Evolutionary conservation across 2,888 invertebrate species (phyloP).

Genomic region (Nemotelus pantherinus): DNA sequence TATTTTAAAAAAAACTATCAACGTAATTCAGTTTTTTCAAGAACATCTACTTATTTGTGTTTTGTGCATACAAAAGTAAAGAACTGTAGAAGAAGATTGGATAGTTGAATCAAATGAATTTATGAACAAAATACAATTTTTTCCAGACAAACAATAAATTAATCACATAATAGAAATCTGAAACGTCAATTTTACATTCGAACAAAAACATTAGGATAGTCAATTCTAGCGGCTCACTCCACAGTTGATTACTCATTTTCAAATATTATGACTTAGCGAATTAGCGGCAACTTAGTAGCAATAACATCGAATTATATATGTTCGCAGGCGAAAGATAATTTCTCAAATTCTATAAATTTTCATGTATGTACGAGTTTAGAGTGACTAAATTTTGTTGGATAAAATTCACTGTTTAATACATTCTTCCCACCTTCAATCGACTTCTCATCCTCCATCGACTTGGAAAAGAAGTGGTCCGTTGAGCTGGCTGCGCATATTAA

Average conservation of each 20-base stretch:
- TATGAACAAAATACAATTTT: background rate
- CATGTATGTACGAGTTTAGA: background rate
- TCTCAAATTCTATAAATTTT: background rate
- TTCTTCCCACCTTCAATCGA: slow-evolving; percentile 51
- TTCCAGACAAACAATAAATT: background rate
- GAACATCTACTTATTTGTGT: slow-evolving; percentile 29
- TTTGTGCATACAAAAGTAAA: slow-evolving; percentile 28
- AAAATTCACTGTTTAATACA: slow-evolving; percentile 6
- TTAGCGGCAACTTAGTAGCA: slow-evolving; percentile 28
- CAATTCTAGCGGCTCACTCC: slow-evolving; percentile 25
- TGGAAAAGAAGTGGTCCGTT: slow-evolving; percentile 53
- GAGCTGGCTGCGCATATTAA: slow-evolving; percentile 52
- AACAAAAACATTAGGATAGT: background rate
- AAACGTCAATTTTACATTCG: slow-evolving; percentile 10
- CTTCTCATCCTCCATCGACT: slow-evolving; percentile 53
- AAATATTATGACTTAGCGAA: background rate
- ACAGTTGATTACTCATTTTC: slow-evolving; percentile 40
- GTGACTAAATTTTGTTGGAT: background rate
- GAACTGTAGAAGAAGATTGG: slow-evolving; percentile 27
- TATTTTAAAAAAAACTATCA: background rate
- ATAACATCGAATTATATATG: slow-evolving; percentile 32
- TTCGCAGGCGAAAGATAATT: background rate
- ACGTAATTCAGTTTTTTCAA: background rate
- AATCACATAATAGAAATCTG: background rate
- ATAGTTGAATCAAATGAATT: background rate